phyloP scores from a whole-genome alignment of 2,888 invertebrate species.

The Rhynchonema sp. region DNA sequence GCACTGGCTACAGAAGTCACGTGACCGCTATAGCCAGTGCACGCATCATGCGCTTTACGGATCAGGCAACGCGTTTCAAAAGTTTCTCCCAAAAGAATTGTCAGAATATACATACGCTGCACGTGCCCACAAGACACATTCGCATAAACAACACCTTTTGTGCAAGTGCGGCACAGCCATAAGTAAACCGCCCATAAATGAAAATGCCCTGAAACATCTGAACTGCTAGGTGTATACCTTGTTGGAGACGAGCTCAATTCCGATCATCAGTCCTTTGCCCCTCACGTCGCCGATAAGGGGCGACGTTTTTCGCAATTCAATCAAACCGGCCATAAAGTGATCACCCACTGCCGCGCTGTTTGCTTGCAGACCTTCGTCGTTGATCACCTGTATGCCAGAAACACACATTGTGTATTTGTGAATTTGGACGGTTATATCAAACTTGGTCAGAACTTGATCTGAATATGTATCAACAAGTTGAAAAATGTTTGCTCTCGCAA shows the following conservation, averaged over 20 bases:
- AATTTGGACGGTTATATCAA: too few species aligned
- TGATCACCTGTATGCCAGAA: conserved; percentile 65
- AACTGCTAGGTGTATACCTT: conserved; percentile 31
- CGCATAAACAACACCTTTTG: too few species aligned
- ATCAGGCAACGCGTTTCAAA: too few species aligned
- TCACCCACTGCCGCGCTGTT: conserved; percentile 57
- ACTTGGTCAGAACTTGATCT: too few species aligned
- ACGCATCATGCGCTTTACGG: too few species aligned
- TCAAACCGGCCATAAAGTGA: conserved; percentile 55
- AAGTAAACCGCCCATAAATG: not conserved
- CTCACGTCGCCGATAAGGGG: conserved; percentile 70
- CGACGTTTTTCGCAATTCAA: conserved; percentile 42
- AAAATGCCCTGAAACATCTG: not conserved
- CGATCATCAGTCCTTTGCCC: conserved; percentile 91
- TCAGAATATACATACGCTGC: not conserved
- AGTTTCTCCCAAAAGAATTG: too few species aligned
- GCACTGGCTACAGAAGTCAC: too few species aligned
- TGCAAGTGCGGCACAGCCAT: not conserved
- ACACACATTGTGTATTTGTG: too few species aligned
- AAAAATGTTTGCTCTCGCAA: too few species aligned
- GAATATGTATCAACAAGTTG: too few species aligned
- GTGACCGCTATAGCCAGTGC: too few species aligned
- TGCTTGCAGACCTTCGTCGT: conserved; percentile 61
- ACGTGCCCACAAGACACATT: too few species aligned
- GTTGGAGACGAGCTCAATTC: conserved; percentile 59